phyloP scores from a whole-genome alignment of 2,797 vertebrate species.

The Microctenopoma stevenorrisi region DNA sequence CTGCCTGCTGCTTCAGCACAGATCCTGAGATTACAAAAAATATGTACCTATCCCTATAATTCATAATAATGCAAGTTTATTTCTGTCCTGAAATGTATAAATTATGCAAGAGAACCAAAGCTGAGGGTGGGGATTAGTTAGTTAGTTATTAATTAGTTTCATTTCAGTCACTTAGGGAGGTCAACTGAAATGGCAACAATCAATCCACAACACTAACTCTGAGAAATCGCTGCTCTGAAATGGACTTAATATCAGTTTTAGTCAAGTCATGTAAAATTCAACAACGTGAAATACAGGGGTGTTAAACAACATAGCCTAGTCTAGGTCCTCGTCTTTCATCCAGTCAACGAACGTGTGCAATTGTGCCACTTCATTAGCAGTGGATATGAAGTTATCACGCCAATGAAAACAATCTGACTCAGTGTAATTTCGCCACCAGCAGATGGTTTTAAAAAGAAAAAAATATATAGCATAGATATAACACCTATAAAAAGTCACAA shows the following conservation, averaged over 20 bases:
- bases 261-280: conserved; percentile 43
- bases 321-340: conserved; percentile 77
- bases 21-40: conserved; percentile 80
- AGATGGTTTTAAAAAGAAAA: conserved; percentile 50
- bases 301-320: conserved; percentile 56
- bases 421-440: conserved; percentile 70
- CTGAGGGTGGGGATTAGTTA: conserved; percentile 16
- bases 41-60: conserved; percentile 62
- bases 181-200: conserved; percentile 50
- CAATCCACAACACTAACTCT: conserved; percentile 39
- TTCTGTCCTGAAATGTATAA: conserved; percentile 35
- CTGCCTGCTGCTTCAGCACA: conserved; percentile 72
- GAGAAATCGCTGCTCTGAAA: conserved; percentile 52
- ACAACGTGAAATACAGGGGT: conserved; percentile 34
- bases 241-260: conserved; percentile 48
- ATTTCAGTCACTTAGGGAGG: conserved; percentile 52
- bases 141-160: conserved; percentile 40
- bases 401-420: conserved; percentile 77
- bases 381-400: conserved; percentile 73
- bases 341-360: conserved; percentile 79
- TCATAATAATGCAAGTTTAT: conserved; percentile 33
- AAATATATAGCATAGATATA: conserved; percentile 71
- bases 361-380: conserved; percentile 77
- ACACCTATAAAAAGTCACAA: conserved; percentile 76
- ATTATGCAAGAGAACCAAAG: conserved; percentile 56